phyloP scores from a whole-genome alignment of 2,797 vertebrate genomes.

The Pseudochirops cupreus region DNA sequence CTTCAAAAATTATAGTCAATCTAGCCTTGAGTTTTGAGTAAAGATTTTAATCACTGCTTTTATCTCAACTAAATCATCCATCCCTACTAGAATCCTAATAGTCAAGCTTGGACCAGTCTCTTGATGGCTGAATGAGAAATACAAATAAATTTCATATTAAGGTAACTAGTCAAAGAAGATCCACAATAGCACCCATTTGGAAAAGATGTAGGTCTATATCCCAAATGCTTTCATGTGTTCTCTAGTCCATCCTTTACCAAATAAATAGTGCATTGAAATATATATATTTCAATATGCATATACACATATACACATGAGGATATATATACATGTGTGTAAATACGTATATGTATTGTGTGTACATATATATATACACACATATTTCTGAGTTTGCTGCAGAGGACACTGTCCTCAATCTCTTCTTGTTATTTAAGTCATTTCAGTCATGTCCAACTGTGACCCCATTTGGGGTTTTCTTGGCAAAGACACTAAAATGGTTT shows the following conservation, averaged over 20 bases:
- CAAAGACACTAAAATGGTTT: not conserved
- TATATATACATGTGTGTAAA: not conserved
- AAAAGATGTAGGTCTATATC: not conserved
- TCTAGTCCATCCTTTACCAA: constrained; percentile 31
- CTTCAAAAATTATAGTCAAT: not conserved
- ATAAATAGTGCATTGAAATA: not conserved
- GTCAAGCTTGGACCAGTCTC: not conserved
- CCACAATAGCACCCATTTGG: constrained; percentile 8
- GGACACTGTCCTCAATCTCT: not conserved
- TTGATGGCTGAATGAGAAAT: constrained; percentile 43
- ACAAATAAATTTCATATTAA: constrained; percentile 12
- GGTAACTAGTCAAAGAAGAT: constrained; percentile 48
- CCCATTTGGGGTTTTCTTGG: not conserved
- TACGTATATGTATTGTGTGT: not conserved
- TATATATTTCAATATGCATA: not conserved
- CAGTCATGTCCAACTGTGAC: not conserved
- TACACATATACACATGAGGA: not conserved
- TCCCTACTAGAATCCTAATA: constrained; percentile 25
- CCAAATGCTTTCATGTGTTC: not conserved
- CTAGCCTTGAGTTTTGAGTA: constrained; percentile 42
- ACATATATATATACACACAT: not conserved
- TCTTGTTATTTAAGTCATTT: not conserved
- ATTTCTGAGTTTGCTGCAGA: constrained; percentile 46
- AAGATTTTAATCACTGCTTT: constrained; percentile 53
- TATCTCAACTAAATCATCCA: constrained; percentile 39